Base-by-base conservation (phyloP, 2,113 vertebrate genomes). In the Nanorana parkeri region DNA sequence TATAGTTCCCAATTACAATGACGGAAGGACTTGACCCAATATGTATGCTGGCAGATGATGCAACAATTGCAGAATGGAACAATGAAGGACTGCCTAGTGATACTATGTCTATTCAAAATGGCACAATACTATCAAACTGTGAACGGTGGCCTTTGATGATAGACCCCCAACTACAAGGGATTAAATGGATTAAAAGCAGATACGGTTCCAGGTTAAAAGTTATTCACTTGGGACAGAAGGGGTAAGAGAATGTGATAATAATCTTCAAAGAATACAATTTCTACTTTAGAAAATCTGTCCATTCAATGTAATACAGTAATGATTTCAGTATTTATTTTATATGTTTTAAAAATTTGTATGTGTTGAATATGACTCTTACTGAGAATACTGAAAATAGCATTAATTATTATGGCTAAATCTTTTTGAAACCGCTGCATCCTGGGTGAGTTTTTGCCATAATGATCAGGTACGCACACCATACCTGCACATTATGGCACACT, bases 101-200 rank as follows among this genome's bases (percentile, higher is more conserved):
- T 88, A 87, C 88, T 84, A 91, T 84, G 85, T 93, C 92, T 76
- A 91, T 89, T 36, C 90, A 93, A 91, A 94, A 95, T 77, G 92
- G 88, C 3, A 88, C 89, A 58, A 90, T 91, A 84, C 88, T 94
- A 78, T 91, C 24, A 1, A 93, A 90, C 77, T 93, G 92, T 87
- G 85, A 95, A 85, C 86, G 85, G 1, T 92, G 93, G 91, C 91
- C 93, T 77, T 90, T 93, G n/a, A 89, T 92, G 77, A 93, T 93
- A 76, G 95, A 92, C 85, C 89, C 92, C 51, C 92, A 93, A 86
- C 87, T 89, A 15, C 91, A 91, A 84, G 90, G 93, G 69, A 92
- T 94, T 83, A 95, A 93, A 85, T 90, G 92, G 91, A 87, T 95
- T 86, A 94, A 95, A 91, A 91, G 89, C 86, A 92, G 90, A 88